Percentiles rank a stretch among this genome's conserved stretches.
Conservation (phyloP, 2,113 vertebrate species). For the Lota lota region DNA sequence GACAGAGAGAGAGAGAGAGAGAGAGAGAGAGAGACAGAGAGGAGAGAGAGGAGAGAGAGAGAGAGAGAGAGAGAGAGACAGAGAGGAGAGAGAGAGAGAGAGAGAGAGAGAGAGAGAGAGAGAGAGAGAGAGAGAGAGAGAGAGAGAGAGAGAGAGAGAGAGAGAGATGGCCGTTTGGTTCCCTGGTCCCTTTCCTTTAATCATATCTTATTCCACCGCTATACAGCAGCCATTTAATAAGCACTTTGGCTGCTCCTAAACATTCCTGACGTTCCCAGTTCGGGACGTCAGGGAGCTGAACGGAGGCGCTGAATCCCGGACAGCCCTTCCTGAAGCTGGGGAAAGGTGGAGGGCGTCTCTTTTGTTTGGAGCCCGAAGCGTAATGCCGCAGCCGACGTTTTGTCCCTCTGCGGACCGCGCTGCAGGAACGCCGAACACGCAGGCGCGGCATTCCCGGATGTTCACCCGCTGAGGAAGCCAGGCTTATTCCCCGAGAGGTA, state of each 20-base stretch:
- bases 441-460: neutral
- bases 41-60: too few relatives aligned
- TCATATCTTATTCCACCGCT: constrained; percentile 70
- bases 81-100: too few relatives aligned
- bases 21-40: too few relatives aligned
- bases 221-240: constrained; percentile 68
- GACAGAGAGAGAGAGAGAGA: too few relatives aligned
- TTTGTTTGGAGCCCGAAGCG: constrained; percentile 27
- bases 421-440: constrained; percentile 37
- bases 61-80: too few relatives aligned
- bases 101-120: too few relatives aligned
- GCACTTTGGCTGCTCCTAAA: constrained; percentile 70
- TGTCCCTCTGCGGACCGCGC: constrained; percentile 47
- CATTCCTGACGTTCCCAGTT: constrained; percentile 69
- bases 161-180: too few relatives aligned
- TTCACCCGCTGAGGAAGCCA: too few relatives aligned
- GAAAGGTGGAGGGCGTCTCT: constrained; percentile 41
- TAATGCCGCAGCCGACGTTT: constrained; percentile 36
- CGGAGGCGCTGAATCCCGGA: constrained; percentile 59
- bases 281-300: constrained; percentile 50
- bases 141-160: too few relatives aligned
- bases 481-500: too few relatives aligned
- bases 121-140: too few relatives aligned
- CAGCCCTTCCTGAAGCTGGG: constrained; percentile 61
- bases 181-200: constrained; percentile 50